Evolutionary conservation across 1,140 invertebrate species (phyloP).

Genomic region (Epicauta chinensis): DNA sequence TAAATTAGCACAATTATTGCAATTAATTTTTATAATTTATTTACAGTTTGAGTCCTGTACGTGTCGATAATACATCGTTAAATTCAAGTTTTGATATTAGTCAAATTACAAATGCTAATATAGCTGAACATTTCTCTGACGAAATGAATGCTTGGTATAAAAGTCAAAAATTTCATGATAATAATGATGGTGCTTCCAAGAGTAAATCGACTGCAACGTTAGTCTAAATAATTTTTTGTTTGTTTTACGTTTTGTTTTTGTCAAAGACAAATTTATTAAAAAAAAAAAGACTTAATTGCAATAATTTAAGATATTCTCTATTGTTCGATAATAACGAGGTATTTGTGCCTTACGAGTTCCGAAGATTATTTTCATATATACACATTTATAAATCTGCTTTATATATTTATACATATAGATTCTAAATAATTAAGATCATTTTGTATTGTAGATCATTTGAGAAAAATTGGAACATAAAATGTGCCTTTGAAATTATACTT

Average conservation of each 20-base stretch:
- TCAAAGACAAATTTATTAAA: too few relatives aligned
- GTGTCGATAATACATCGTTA: slow-evolving; percentile 20
- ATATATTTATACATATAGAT: slow-evolving; percentile 1
- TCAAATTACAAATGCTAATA: slow-evolving; percentile 26
- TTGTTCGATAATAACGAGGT: too few relatives aligned
- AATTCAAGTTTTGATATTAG: slow-evolving; percentile 33
- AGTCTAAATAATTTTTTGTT: slow-evolving; percentile 28
- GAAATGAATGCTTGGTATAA: slow-evolving; percentile 41
- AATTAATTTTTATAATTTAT: slow-evolving; percentile 2
- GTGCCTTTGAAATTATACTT: too few relatives aligned
- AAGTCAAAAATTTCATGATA: slow-evolving; percentile 28
- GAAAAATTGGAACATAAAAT: too few relatives aligned
- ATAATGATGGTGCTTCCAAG: slow-evolving; percentile 26
- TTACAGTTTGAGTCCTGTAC: slow-evolving; percentile 7
- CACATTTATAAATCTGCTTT: too few relatives aligned
- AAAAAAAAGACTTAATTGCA: slow-evolving; percentile 11
- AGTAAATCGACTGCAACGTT: slow-evolving; percentile 35
- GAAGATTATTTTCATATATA: too few relatives aligned
- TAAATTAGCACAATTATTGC: too few relatives aligned
- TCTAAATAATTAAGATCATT: slow-evolving; percentile 2
- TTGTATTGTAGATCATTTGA: too few relatives aligned
- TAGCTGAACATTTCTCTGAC: slow-evolving; percentile 35
- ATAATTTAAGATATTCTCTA: not conserved
- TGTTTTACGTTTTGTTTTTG: too few relatives aligned
- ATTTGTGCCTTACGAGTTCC: too few relatives aligned